Percentiles rank a stretch among this genome's conserved stretches.
These are phyloP conservation scores for Xiphophorus hellerii DNA, from an alignment of 2,113 vertebrate genomes.

Conservation along the genomic window DNA sequence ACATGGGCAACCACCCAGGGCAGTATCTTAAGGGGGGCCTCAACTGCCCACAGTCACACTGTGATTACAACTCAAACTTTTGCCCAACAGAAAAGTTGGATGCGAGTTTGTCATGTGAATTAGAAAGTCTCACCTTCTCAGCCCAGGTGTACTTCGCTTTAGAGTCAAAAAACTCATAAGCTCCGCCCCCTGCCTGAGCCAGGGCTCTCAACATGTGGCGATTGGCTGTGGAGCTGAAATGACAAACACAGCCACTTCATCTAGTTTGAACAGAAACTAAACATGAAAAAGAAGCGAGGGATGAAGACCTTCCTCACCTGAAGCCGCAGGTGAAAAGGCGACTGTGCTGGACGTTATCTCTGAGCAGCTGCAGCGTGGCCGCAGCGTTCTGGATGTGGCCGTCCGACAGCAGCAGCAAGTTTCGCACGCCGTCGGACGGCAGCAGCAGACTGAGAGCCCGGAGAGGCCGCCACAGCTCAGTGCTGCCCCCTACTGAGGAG, in stretches of 20 bases:
- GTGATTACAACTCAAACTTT: too few species aligned
- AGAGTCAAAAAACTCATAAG: conserved; percentile 87
- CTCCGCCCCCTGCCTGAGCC: conserved; percentile 85
- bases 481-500: conserved; percentile 82
- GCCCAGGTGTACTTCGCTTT: conserved; percentile 87
- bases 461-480: conserved; percentile 87
- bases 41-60: too few species aligned
- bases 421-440: conserved; percentile 80
- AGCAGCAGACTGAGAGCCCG: conserved; percentile 82
- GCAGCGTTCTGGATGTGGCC: conserved; percentile 86
- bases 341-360: conserved; percentile 78
- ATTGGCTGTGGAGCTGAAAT: conserved; percentile 85
- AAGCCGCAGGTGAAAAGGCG: conserved; percentile 88
- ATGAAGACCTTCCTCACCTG: conserved; percentile 73
- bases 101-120: background rate
- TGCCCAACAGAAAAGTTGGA: too few species aligned
- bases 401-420: conserved; percentile 87
- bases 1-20: too few species aligned
- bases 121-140: conserved; percentile 79
- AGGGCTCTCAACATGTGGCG: conserved; percentile 86
- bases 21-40: too few species aligned
- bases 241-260: background rate
- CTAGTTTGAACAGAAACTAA: background rate
- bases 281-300: background rate
- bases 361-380: conserved; percentile 80